Base-by-base conservation (phyloP, 2,888 invertebrate species). In the Lasioglossum villosulum region DNA sequence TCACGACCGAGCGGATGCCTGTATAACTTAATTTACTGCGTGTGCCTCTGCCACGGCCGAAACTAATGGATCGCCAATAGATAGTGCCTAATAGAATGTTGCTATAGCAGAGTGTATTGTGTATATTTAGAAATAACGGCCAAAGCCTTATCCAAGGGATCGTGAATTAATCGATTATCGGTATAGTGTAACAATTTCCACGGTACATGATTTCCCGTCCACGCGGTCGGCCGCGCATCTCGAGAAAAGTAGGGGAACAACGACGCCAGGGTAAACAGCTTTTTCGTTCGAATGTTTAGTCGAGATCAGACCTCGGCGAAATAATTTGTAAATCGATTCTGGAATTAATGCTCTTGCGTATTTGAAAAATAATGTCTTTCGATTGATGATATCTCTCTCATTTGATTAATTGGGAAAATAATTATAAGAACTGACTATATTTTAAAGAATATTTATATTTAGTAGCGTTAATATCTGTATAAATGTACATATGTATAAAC, bases 91-190 rank as follows among this genome's bases (percentile, higher is more conserved):
- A 73, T 72, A 59, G 27, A 37, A 48, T 66, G 59, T 76, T 70
- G 52, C 19, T 19, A 23, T 27, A 59, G 16, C 8, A 34, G n/a
- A 23, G 27, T n/a, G 37, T 68, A 77, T 63, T 19, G 68, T 37
- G 68, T 84, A 84, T 89, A 86, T 89, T 89, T 86, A 84, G 81
- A 89, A 76, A 45, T 77, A 84, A 89, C 66, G 81, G 56, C 14
- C 66, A 79, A 86, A 87, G 78, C 27, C 42, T 78, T 76, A 45
- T 70, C 34, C 80, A 74, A 76, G 71, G 81, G 77, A 86, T 84
- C 78, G 80, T 42, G 66, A 78, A 83, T 82, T 84, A 89, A 90
- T 90, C 89, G 87, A 89, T 90, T 84, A 84, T 83, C 84, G 78
- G 79, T 86, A 83, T 42, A 87, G 74, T 75, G 75, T 89, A 74